Evolutionary conservation across 2,797 vertebrate species (phyloP).

Genomic region (Remorina albescens): DNA sequence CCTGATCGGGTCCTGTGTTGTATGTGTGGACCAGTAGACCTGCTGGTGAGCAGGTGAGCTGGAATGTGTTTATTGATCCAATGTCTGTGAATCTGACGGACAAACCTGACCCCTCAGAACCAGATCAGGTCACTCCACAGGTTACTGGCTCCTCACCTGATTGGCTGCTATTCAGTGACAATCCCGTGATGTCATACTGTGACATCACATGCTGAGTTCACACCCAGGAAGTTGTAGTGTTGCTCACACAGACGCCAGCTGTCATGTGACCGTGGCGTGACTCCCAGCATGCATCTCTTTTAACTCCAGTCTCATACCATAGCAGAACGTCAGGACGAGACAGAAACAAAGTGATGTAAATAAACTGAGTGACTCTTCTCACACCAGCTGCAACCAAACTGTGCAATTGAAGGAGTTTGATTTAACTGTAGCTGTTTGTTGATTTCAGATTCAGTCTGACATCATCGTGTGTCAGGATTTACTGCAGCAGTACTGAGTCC

Average conservation of each 20-base stretch:
- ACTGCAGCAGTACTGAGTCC: too few relatives aligned
- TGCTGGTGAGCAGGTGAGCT: too few relatives aligned
- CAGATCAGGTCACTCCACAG: not conserved
- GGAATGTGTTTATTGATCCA: too few relatives aligned
- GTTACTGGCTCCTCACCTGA: not conserved
- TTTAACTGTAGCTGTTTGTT: not conserved
- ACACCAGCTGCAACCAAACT: not conserved
- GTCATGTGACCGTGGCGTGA: constrained; percentile 47
- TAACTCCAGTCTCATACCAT: constrained; percentile 20
- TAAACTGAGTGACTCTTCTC: not conserved
- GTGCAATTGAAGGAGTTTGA: not conserved
- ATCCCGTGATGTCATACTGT: not conserved
- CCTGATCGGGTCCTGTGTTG: not conserved
- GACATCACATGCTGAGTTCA: too few relatives aligned
- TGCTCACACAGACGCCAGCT: not conserved
- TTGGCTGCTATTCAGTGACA: too few relatives aligned
- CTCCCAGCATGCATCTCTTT: constrained; percentile 52
- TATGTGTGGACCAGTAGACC: too few relatives aligned
- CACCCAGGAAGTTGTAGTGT: too few relatives aligned
- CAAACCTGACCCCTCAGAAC: not conserved
- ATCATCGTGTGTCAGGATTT: not conserved
- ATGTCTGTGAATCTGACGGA: too few relatives aligned
- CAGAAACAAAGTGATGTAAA: constrained; percentile 1
- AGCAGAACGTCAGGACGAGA: constrained; percentile 28
- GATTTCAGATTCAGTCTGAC: not conserved